Percentiles rank a stretch among this genome's conserved stretches.
Conservation (phyloP, 2,113 vertebrate genomes). For the Steatornis caripensis region DNA sequence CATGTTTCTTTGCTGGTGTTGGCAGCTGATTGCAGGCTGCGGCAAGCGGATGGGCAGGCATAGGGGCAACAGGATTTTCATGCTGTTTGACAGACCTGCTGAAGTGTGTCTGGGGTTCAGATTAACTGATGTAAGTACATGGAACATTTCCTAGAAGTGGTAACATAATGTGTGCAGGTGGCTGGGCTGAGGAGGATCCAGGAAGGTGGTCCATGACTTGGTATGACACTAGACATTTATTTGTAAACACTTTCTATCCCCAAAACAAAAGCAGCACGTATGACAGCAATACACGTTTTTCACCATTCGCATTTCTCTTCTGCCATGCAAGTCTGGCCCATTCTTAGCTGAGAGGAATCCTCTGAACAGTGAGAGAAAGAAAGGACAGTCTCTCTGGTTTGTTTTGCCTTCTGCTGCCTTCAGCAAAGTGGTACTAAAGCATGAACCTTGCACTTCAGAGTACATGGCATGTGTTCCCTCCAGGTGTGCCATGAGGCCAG, state of each 20-base stretch:
- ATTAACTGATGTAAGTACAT: not conserved
- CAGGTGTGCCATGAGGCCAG: not conserved
- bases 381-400: not conserved
- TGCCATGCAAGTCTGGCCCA: not conserved
- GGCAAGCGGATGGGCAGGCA: not conserved
- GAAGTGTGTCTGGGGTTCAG: not conserved
- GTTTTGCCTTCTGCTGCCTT: not conserved
- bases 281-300: not conserved
- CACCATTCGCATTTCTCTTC: not conserved
- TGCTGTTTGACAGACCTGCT: not conserved
- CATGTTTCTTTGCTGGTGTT: not conserved
- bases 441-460: not conserved
- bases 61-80: not conserved
- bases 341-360: not conserved
- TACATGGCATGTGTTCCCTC: not conserved
- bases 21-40: not conserved
- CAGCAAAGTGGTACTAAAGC: not conserved
- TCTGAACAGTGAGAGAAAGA: not conserved
- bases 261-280: not conserved
- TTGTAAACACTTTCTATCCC: not conserved
- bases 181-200: not conserved
- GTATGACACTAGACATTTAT: not conserved
- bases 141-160: not conserved
- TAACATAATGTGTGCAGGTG: not conserved
- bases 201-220: not conserved